Evolutionary conservation across 2,113 vertebrate genomes (phyloP), one percentile per base, ranked within the genome.

Genomic region (Sylvia atricapilla): DNA sequence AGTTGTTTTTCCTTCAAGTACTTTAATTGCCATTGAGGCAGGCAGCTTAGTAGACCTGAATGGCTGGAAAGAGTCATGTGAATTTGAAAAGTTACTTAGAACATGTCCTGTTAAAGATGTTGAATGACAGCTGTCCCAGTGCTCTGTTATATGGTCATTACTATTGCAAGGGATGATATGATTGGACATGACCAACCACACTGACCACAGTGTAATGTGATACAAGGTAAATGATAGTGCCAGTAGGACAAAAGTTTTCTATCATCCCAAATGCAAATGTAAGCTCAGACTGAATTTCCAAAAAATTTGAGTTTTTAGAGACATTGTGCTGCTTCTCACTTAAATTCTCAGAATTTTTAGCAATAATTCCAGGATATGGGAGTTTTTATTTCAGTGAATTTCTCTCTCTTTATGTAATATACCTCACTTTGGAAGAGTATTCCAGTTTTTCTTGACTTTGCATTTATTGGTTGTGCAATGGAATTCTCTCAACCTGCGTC

Each of bases 71-170:
- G 6, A 19, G 9, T 18, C 24, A 9, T 7, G 10, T 37, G n/a
- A n/a, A 33, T 41, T 55, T 35, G 24, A 73, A 50, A 47, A 76
- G 23, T 31, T 76, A 7, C 25, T 80, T 84, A 49, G 14, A 44
- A 53, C 6, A 21, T 15, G 3, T 53, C 47, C 39, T 33, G 2
- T 63, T 73, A 46, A 59, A 39, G 7, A 53, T 27, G 9, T 2
- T 75, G 37, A 41, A 33, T 52, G 58, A 14, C 11, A 53, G 4
- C 21, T 44, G 39, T 15, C 24, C 13, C 10, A 16, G 21, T 35
- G 12, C 9, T 56, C 39, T 47, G 1, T 24, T 24, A 19, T 2
- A 4, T 13, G 30, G 11, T 41, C 23, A 33, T 47, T 2, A 4
- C 27, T 35, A 5, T 17, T 49, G 18, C 15, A 43, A 33, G 18